phyloP scores from a whole-genome alignment of 2,113 vertebrate species.

The Paracanthobrama guichenoti region DNA sequence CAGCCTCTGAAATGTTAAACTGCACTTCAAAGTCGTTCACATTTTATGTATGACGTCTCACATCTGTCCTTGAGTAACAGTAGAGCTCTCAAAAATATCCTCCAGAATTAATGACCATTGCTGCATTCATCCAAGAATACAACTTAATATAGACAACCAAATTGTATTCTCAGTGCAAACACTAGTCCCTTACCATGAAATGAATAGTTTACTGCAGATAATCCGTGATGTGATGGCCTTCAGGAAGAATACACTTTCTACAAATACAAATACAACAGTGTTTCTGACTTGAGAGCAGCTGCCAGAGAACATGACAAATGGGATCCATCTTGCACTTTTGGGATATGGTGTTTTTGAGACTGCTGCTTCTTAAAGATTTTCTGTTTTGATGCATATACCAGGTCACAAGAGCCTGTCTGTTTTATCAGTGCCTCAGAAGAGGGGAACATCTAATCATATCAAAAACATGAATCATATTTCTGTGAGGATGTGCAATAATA shows the following conservation, averaged over 20 bases:
- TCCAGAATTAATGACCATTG: not conserved
- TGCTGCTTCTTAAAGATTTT: not conserved
- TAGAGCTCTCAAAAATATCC: not conserved
- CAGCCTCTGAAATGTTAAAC: not conserved
- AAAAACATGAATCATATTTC: slow-evolving; percentile 32
- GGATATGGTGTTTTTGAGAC: slow-evolving; percentile 18
- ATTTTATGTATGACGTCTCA: not conserved
- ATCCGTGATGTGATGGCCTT: slow-evolving; percentile 30
- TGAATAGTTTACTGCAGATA: slow-evolving; percentile 24
- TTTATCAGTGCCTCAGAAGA: not conserved
- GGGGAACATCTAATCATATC: not conserved
- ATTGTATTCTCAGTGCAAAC: not conserved
- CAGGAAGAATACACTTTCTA: slow-evolving; percentile 47
- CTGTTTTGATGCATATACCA: slow-evolving; percentile 18
- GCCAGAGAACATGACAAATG: slow-evolving; percentile 41
- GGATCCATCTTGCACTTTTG: slow-evolving; percentile 30
- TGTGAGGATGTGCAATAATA: slow-evolving; percentile 26
- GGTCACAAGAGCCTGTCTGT: not conserved
- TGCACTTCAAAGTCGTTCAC: slow-evolving; percentile 33
- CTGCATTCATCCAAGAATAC: not conserved
- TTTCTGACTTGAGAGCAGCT: slow-evolving; percentile 36
- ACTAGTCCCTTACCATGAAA: slow-evolving; percentile 18
- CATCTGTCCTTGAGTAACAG: slow-evolving; percentile 16
- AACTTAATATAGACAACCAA: not conserved
- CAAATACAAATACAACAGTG: slow-evolving; percentile 27